Percentiles rank a stretch among this genome's conserved stretches.
Conservation (phyloP, 2,113 vertebrate species). For the Erpornis zantholeuca region DNA sequence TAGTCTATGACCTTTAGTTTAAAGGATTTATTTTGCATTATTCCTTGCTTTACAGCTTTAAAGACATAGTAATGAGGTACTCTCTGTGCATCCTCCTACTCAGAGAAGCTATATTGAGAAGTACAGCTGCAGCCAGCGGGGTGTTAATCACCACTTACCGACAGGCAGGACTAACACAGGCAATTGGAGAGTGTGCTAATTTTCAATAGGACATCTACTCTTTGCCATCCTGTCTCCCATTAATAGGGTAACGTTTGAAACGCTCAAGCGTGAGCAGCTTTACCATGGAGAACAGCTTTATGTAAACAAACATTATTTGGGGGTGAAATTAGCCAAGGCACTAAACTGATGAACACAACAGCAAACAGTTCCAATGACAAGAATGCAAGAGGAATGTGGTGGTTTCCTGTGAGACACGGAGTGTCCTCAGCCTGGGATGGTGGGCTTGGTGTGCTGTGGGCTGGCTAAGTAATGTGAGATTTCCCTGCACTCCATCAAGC, state of each 20-base stretch:
- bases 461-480: background rate
- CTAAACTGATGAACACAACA: constrained; percentile 11
- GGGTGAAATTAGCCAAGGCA: constrained; percentile 57
- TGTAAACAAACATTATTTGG: constrained; percentile 64
- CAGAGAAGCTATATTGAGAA: constrained; percentile 64
- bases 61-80: constrained; percentile 77
- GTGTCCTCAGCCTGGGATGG: background rate
- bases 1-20: constrained; percentile 74
- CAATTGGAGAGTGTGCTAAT: constrained; percentile 21
- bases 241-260: constrained; percentile 28
- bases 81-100: constrained; percentile 71
- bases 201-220: constrained; percentile 54
- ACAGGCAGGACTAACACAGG: constrained; percentile 52
- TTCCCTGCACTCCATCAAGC: constrained; percentile 8
- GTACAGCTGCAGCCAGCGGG: constrained; percentile 80
- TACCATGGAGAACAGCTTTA: constrained; percentile 15
- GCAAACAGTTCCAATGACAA: background rate
- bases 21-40: constrained; percentile 76
- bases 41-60: constrained; percentile 73
- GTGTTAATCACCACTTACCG: constrained; percentile 79
- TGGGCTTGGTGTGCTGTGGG: background rate
- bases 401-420: background rate
- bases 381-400: background rate
- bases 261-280: background rate
- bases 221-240: constrained; percentile 14